A percentile compares a stretch with the other conserved stretches of the same genome.
These are phyloP conservation scores for Leiothrix lutea DNA, from an alignment of 2,113 vertebrate species.

Conservation along the genomic window DNA sequence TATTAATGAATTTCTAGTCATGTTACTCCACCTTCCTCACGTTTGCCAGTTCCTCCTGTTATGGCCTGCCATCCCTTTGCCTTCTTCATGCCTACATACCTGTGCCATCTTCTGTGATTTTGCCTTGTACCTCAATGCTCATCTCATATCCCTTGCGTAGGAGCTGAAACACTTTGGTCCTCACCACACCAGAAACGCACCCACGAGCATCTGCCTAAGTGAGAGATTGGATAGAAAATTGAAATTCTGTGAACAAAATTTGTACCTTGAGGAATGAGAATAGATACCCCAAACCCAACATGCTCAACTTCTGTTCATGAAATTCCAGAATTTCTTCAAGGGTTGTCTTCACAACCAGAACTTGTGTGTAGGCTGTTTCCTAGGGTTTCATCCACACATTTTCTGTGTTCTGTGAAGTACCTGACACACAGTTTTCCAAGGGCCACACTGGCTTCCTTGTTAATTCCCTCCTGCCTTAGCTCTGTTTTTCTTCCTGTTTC, in stretches of 20 bases:
- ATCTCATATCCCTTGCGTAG: slow-evolving; percentile 61
- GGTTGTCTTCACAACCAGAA: not conserved
- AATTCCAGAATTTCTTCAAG: not conserved
- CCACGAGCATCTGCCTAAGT: slow-evolving; percentile 67
- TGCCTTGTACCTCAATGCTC: slow-evolving; percentile 64
- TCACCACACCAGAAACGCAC: slow-evolving; percentile 59
- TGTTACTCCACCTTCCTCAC: not conserved
- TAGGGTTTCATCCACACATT: not conserved
- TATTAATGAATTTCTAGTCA: not conserved
- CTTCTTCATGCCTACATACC: slow-evolving; percentile 23
- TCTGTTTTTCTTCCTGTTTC: not conserved
- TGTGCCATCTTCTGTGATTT: slow-evolving; percentile 75
- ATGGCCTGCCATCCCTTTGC: not conserved
- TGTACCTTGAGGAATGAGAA: not conserved
- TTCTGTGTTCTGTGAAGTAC: not conserved
- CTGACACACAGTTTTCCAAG: not conserved
- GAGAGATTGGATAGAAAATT: not conserved
- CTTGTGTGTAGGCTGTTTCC: not conserved
- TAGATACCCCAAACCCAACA: not conserved
- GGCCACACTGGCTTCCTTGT: not conserved
- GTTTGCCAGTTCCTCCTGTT: not conserved
- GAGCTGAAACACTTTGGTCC: slow-evolving; percentile 72
- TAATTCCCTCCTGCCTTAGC: not conserved
- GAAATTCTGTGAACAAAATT: not conserved
- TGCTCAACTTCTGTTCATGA: not conserved